A percentile compares a stretch with the other conserved stretches of the same genome.
phyloP scores from a whole-genome alignment of 2,888 invertebrate species.

The Tubulanus polymorphus region DNA sequence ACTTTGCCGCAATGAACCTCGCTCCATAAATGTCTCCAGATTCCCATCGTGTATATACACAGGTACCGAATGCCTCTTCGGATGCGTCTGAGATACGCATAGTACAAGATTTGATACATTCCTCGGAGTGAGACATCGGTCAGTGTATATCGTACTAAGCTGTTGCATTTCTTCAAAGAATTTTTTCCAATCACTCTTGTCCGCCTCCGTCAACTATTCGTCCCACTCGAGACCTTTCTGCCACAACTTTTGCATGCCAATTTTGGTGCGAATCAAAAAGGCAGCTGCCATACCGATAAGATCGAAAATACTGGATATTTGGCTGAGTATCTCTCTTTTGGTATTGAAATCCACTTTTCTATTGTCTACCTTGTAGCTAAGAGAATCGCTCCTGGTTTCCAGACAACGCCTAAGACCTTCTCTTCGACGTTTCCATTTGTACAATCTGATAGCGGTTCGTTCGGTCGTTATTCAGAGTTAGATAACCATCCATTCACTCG shows the following conservation, averaged over 20 bases:
- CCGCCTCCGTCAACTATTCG: not conserved
- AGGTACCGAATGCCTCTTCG: not conserved
- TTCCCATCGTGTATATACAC: not conserved
- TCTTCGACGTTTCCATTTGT: no score
- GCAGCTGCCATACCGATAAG: slow-evolving; percentile 8
- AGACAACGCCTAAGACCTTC: no score
- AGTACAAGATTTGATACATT: not conserved
- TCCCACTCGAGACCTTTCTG: not conserved
- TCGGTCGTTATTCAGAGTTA: no score
- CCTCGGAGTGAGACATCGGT: not conserved
- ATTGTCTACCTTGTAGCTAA: no score
- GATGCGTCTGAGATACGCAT: not conserved
- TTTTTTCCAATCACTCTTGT: not conserved
- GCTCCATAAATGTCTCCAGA: not conserved
- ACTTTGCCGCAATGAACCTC: not conserved
- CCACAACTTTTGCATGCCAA: slow-evolving; percentile 11
- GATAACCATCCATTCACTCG: not conserved
- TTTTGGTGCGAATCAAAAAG: slow-evolving; percentile 7
- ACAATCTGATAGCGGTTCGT: no score
- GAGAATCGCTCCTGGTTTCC: no score
- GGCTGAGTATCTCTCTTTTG: slow-evolving; percentile 6
- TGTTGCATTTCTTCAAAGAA: not conserved
- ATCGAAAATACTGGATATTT: slow-evolving; percentile 10
- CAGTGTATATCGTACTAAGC: not conserved
- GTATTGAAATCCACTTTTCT: no score